These are phyloP conservation scores for Squalus acanthias DNA, from an alignment of 2,797 vertebrate species.

Conservation along the genomic window DNA sequence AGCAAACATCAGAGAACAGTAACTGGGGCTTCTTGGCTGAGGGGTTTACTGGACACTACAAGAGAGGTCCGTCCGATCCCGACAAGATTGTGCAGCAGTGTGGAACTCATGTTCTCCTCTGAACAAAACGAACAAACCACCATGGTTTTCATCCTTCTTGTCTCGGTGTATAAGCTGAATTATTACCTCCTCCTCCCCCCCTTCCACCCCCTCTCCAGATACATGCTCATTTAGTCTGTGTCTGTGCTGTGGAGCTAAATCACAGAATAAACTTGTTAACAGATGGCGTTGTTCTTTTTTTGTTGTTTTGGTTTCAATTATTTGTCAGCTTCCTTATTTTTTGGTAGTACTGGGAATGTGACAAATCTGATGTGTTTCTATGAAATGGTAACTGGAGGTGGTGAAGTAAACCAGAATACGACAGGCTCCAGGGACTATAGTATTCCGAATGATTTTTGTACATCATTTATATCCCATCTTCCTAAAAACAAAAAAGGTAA, in stretches of 20 bases:
- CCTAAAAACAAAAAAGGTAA: background rate
- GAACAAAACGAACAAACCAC: background rate
- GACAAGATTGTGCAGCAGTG: background rate
- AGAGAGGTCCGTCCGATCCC: background rate
- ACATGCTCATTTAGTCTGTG: background rate
- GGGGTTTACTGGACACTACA: background rate
- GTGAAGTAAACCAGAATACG: background rate
- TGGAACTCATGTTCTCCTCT: background rate
- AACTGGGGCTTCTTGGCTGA: background rate
- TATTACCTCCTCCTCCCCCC: background rate
- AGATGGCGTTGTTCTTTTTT: background rate
- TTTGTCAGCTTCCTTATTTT: background rate
- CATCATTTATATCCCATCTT: background rate
- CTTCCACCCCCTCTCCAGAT: background rate
- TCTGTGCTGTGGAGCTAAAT: background rate
- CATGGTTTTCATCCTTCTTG: background rate
- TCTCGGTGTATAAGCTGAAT: background rate
- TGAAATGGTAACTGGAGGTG: no score
- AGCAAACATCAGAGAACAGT: slow-evolving; percentile 3
- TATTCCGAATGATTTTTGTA: background rate
- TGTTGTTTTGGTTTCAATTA: background rate
- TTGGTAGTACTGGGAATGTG: background rate
- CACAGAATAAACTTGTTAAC: background rate
- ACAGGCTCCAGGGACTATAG: background rate
- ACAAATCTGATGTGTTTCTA: background rate